Base-by-base conservation (phyloP, 1,140 invertebrate species). In the Atopsyche davidsoni region DNA sequence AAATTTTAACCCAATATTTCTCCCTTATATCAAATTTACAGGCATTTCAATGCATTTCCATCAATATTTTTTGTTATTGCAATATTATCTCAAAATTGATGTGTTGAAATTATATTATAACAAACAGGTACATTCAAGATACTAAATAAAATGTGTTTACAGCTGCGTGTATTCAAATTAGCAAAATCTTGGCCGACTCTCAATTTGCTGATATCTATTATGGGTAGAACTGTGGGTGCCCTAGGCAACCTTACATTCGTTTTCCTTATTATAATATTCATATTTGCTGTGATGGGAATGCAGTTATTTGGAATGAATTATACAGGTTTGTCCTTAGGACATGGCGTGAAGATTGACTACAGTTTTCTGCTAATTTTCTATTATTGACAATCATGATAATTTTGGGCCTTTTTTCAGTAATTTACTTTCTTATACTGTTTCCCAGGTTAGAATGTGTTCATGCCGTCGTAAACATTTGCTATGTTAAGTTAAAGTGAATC, bases 231-330 rank as follows among this genome's bases (percentile, higher is more conserved):
- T 22, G 88, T 98, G 75, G 94, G 94, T 64, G 94, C 95, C 63
- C 81, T 98, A 74, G 95, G 93, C 78, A 98, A 97, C 78, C 78
- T 98, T 69, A 96, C 92, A 58, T 94, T 97, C 77, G 92, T 97
- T 60, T 80, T 97, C 67, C 93, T 87, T 69, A 97, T 98, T 75
- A 96, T 98, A 72, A 95, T 97, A 78, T 97, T 97, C 80, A 98
- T 98, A 72, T 98, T 96, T 72, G 93, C 94, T 67, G 93, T 98
- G 59, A 96, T 98, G 92, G 94, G 94, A 58, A 97, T 96, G 89
- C 93, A 97, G 74, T 81, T 98, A 58, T 97, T 98, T 78, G 92
- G 91, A 59, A 89, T 91, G 68, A 88, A 92, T 68, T 97, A 96
- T 68, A 82, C 79, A 76, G 86, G 86, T 89, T 73, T 42, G 46